These are phyloP conservation scores for Micoletzkya japonica DNA, from an alignment of 2,888 invertebrate genomes.

Conservation along the genomic window DNA sequence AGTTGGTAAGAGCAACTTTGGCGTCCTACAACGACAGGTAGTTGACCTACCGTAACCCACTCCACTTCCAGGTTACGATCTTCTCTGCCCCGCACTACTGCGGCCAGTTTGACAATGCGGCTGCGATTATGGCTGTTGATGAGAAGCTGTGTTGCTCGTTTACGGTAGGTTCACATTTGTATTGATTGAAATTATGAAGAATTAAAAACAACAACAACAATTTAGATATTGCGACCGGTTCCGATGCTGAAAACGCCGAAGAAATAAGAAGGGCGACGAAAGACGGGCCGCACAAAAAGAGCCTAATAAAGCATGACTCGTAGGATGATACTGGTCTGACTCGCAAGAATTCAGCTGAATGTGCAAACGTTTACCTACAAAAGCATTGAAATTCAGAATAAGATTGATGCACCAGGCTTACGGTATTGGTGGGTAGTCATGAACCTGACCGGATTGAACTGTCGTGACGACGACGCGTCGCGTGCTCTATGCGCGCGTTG, in stretches of 20 bases:
- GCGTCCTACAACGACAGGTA: not conserved
- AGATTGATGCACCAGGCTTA: not conserved
- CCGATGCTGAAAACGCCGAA: no score
- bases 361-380: no score
- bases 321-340: no score
- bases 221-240: conserved; percentile 23
- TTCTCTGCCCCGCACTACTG: conserved; percentile 52
- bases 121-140: conserved; percentile 56
- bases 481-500: not conserved
- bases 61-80: conserved; percentile 39
- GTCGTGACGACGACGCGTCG: not conserved
- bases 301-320: no score
- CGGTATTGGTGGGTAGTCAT: conserved; percentile 3
- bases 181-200: no score
- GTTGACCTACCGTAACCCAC: not conserved
- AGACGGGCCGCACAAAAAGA: no score
- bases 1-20: conserved; percentile 32
- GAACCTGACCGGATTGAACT: not conserved
- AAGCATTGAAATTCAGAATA: not conserved
- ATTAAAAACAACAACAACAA: conserved; percentile 31
- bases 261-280: no score
- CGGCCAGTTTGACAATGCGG: conserved; percentile 55
- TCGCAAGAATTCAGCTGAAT: no score
- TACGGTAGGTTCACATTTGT: no score
- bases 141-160: conserved; percentile 52